These are phyloP conservation scores for Thamnophis sirtalis DNA, from an alignment of 2,113 vertebrate species.

Conservation along the genomic window DNA sequence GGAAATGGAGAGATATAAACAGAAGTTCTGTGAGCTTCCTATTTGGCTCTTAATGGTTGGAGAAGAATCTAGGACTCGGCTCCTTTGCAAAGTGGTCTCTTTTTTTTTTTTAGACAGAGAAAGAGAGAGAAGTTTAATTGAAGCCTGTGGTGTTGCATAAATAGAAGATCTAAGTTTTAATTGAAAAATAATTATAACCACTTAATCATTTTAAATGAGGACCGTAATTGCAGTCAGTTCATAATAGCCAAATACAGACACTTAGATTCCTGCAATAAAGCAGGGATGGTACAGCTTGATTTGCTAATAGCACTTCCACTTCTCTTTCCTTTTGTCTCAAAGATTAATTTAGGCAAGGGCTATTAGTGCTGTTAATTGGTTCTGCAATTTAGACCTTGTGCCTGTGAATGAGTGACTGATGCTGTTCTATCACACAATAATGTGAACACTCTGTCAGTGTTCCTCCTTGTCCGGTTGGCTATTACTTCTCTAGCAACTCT, in stretches of 20 bases:
- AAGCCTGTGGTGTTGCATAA: slow-evolving; percentile 75
- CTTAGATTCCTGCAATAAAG: slow-evolving; percentile 91
- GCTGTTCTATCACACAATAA: slow-evolving; percentile 84
- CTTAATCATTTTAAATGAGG: slow-evolving; percentile 98
- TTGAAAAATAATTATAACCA: slow-evolving; percentile 99
- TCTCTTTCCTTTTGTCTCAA: slow-evolving; percentile 96
- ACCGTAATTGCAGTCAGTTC: slow-evolving; percentile 96
- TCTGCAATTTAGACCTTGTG: slow-evolving; percentile 99
- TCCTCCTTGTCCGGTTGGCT: slow-evolving; percentile 81
- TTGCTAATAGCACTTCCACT: slow-evolving; percentile 92
- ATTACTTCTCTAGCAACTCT: slow-evolving; percentile 62
- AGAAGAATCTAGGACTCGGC: slow-evolving; percentile 48
- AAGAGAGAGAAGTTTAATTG: slow-evolving; percentile 72
- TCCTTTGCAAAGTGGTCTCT: slow-evolving; percentile 63
- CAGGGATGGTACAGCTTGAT: slow-evolving; percentile 94
- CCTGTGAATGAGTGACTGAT: slow-evolving; percentile 97
- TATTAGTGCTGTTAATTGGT: slow-evolving; percentile 99
- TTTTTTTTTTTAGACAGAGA: neutral
- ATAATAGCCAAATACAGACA: slow-evolving; percentile 89
- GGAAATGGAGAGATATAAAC: slow-evolving; percentile 26
- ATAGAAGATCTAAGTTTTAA: slow-evolving; percentile 99
- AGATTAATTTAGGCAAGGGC: slow-evolving; percentile 99
- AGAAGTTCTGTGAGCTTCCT: slow-evolving; percentile 41
- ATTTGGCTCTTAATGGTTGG: slow-evolving; percentile 40
- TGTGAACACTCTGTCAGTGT: slow-evolving; percentile 90